A percentile compares a stretch with the other conserved stretches of the same genome.
Evolutionary conservation across 1,140 invertebrate species (phyloP).

Genomic region (Drosophila funebris): DNA sequence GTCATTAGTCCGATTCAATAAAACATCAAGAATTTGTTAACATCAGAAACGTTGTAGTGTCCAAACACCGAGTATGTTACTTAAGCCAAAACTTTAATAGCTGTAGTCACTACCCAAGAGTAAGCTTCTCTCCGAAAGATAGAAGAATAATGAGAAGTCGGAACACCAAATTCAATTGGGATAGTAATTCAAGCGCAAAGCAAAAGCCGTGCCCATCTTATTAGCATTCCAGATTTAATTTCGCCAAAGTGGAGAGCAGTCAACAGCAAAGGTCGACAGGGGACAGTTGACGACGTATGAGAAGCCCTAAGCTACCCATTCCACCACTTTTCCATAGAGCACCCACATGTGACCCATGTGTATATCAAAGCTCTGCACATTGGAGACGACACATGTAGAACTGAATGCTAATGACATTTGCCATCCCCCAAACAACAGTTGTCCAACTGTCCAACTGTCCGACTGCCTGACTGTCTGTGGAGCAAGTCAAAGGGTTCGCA

Average conservation of each 20-base stretch:
- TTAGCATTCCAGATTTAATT: constrained; percentile 80
- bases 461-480: constrained; percentile 18
- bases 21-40: constrained; percentile 8
- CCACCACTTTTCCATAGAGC: constrained; percentile 9
- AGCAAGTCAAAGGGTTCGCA: constrained; percentile 65
- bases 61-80: background rate
- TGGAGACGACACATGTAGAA: constrained; percentile 34
- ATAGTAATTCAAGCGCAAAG: constrained; percentile 56
- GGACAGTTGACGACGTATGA: constrained; percentile 24
- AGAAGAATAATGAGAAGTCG: background rate
- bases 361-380: constrained; percentile 47
- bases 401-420: constrained; percentile 71
- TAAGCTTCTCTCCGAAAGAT: too few relatives aligned
- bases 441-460: constrained; percentile 38
- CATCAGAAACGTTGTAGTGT: background rate
- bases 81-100: constrained; percentile 15
- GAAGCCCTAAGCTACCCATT: background rate
- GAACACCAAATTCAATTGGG: constrained; percentile 48
- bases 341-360: constrained; percentile 42
- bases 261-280: constrained; percentile 51
- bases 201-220: constrained; percentile 42
- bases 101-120: constrained; percentile 7
- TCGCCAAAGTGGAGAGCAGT: constrained; percentile 75
- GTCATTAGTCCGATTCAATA: constrained; percentile 5
- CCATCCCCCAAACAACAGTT: constrained; percentile 21